Base-by-base conservation (phyloP, 2,113 vertebrate genomes). In the Gymnorhina tibicen region DNA sequence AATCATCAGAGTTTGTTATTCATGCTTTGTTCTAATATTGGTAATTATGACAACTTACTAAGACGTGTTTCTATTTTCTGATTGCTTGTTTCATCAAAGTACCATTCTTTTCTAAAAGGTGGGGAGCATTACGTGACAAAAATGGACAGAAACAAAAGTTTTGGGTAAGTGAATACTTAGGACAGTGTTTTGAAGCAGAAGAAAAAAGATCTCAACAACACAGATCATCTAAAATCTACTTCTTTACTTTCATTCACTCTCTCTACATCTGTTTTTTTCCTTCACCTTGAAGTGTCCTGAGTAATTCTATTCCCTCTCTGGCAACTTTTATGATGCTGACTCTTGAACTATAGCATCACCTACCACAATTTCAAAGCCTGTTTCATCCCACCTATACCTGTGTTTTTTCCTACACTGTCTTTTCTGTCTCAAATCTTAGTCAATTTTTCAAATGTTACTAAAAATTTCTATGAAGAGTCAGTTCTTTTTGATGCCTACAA, bases 81-180 rank as follows among this genome's bases (percentile, higher is more conserved):
- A 10, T 77, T 84, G 22, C 7, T 91, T 76, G 19, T 64, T 90
- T 74, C 72, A 77, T 35, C 56, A 77, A 69, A 70, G 3, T 60
- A 41, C 11, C 10, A 55, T 95, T 90, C 8, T 96, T 59, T 96
- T 91, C 37, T 52, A 42, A 75, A 80, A 98, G 98, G 62, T 98
- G 98, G 98, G 98, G 98, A 41, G 77, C 23, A 16, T 32, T 98
- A 68, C 59, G 24, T 95, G 97, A 90, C 63, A 96, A 93, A 88
- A 84, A 90, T 21, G 97, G 97, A 32, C 74, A 44, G 42, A 98
- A 97, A 66, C 94, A 98, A 93, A 98, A 98, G 78, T 98, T 97
- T 47, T 98, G 98, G 98, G 98, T 98, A 97, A 96, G 98, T 97
- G 63, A 81, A 60, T 49, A 3, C 52, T 92, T 91, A 11, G 5